A percentile compares a stretch with the other conserved stretches of the same genome.
Evolutionary conservation across 1,140 invertebrate species (phyloP).

Genomic region (Cydia pomonella): DNA sequence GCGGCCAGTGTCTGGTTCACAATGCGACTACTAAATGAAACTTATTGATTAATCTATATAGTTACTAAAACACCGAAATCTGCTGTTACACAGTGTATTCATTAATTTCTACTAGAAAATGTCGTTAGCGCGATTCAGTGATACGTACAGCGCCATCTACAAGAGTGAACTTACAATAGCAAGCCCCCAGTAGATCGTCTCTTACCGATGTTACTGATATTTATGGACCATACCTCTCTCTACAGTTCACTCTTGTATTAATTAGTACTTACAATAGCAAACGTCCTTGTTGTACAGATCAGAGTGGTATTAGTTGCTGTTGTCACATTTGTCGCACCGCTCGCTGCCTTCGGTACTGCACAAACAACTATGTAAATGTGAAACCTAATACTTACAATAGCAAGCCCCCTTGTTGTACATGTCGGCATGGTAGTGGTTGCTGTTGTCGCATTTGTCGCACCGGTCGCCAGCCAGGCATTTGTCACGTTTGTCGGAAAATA

Average conservation of each 20-base stretch:
- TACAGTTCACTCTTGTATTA: too few relatives aligned
- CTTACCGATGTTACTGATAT: conserved; percentile 94
- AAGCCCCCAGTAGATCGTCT: too few relatives aligned
- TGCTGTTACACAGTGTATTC: too few relatives aligned
- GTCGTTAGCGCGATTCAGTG: too few relatives aligned
- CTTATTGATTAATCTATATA: too few relatives aligned
- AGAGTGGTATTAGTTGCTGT: conserved; percentile 95
- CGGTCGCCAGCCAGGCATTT: conserved; percentile 97
- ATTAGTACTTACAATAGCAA: conserved; percentile 98
- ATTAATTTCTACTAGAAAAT: too few relatives aligned
- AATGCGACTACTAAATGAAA: conserved; percentile 85
- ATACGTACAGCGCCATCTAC: conserved; percentile 61
- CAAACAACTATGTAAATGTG: too few relatives aligned
- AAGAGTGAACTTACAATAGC: conserved; percentile 89
- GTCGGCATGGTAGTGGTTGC: conserved; percentile 87
- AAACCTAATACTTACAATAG: conserved; percentile 89
- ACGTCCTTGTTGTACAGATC: conserved; percentile 95
- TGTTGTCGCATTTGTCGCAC: neutral
- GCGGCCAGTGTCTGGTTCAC: conserved; percentile 93
- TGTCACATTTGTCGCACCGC: conserved; percentile 97
- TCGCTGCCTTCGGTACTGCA: conserved; percentile 92
- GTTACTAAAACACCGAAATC: too few relatives aligned
- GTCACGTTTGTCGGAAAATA: too few relatives aligned
- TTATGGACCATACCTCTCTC: too few relatives aligned
- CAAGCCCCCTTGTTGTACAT: conserved; percentile 95